These are phyloP conservation scores for Carpatolechia fugitivella DNA, from an alignment of 2,888 invertebrate genomes.

Conservation along the genomic window DNA sequence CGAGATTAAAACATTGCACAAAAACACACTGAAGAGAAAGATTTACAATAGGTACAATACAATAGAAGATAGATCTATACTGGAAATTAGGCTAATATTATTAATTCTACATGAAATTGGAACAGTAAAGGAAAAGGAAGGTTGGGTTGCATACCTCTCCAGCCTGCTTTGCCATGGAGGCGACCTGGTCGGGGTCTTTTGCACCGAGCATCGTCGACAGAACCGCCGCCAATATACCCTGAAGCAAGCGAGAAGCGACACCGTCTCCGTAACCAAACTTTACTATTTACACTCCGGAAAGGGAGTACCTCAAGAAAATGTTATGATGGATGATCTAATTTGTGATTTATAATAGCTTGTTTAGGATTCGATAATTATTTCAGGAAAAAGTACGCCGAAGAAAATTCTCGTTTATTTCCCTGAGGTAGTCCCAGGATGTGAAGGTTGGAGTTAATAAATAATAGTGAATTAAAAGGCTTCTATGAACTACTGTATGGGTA, in stretches of 20 bases:
- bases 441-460: constrained; percentile 56
- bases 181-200: constrained; percentile 94
- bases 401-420: constrained; percentile 29
- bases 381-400: neutral
- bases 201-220: constrained; percentile 94
- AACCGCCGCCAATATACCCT: constrained; percentile 95
- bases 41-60: neutral
- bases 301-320: constrained; percentile 58
- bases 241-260: constrained; percentile 82
- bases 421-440: constrained; percentile 56
- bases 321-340: neutral
- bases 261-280: constrained; percentile 76
- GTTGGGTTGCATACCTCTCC: constrained; percentile 90
- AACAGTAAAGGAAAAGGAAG: constrained; percentile 57
- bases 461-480: constrained; percentile 54
- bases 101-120: neutral
- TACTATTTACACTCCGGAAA: constrained; percentile 68
- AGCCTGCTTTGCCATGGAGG: constrained; percentile 96
- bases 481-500: constrained; percentile 51
- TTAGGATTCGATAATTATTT: neutral
- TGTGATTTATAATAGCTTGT: no score
- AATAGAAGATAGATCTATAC: neutral
- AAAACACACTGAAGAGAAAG: neutral
- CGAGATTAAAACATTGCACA: constrained; percentile 8
- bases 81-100: neutral